These are phyloP conservation scores for Sebastes paucispinis DNA, from an alignment of 2,797 vertebrate species.

Conservation along the genomic window DNA sequence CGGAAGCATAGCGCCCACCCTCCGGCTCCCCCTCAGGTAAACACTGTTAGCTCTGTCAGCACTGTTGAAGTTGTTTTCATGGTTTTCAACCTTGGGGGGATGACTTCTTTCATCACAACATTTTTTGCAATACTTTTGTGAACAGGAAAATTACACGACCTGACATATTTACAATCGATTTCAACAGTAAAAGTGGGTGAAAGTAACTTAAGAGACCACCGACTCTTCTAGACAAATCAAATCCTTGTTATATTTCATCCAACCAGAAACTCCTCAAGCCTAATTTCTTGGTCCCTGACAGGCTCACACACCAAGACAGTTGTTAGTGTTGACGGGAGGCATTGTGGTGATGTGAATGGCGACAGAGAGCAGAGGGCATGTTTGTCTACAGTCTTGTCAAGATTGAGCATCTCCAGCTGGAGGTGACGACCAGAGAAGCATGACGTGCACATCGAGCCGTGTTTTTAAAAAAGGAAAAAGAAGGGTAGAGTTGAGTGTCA, in stretches of 20 bases:
- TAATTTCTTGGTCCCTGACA: slow-evolving; percentile 28
- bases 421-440: not conserved
- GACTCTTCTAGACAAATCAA: slow-evolving; percentile 1
- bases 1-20: no score
- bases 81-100: no score
- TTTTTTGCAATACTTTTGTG: not conserved
- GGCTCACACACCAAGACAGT: slow-evolving; percentile 26
- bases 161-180: not conserved
- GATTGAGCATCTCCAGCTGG: slow-evolving; percentile 19
- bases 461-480: not conserved
- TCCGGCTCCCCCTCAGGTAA: no score
- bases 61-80: no score
- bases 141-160: not conserved
- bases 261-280: slow-evolving; percentile 14
- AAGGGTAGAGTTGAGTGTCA: not conserved
- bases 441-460: not conserved
- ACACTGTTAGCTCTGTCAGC: no score
- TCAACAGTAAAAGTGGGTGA: not conserved
- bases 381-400: slow-evolving; percentile 21
- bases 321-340: slow-evolving; percentile 44
- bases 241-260: not conserved
- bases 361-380: slow-evolving; percentile 35
- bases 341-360: slow-evolving; percentile 33
- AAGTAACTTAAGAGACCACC: not conserved
- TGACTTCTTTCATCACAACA: not conserved